Conservation (phyloP, 1,140 invertebrate genomes). For the Drosophila fuyamai region DNA sequence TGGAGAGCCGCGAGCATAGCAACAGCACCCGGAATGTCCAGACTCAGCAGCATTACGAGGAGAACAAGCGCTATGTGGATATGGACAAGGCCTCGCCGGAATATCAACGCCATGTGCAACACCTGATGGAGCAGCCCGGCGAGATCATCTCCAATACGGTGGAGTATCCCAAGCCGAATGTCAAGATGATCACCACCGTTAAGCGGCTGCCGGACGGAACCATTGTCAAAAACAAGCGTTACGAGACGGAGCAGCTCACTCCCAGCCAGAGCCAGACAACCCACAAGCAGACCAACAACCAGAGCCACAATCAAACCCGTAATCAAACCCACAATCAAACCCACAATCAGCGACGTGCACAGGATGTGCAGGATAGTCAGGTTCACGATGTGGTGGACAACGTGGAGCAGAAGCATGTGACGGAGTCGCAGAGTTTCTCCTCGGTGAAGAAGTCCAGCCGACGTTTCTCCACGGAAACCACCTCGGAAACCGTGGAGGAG, state of each 20-base stretch:
- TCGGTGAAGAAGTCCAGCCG: slow-evolving; percentile 76
- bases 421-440: slow-evolving; percentile 70
- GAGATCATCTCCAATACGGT: slow-evolving; percentile 86
- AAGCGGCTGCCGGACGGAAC: slow-evolving; percentile 88
- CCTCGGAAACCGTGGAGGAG: slow-evolving; percentile 76
- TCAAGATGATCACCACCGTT: slow-evolving; percentile 88
- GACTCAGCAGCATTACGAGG: slow-evolving; percentile 72
- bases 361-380: slow-evolving; percentile 48
- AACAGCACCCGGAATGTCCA: slow-evolving; percentile 72
- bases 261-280: slow-evolving; percentile 37
- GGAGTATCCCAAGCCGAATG: slow-evolving; percentile 87
- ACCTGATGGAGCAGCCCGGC: slow-evolving; percentile 78
- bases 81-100: slow-evolving; percentile 82
- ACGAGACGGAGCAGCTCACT: slow-evolving; percentile 86
- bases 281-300: slow-evolving; percentile 32
- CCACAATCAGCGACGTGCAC: slow-evolving; percentile 38
- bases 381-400: slow-evolving; percentile 63
- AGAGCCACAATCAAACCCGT: slow-evolving; percentile 32
- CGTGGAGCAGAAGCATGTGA: slow-evolving; percentile 60
- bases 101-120: slow-evolving; percentile 79
- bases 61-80: slow-evolving; percentile 81
- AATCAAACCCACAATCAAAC: slow-evolving; percentile 35
- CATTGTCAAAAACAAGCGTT: slow-evolving; percentile 87
- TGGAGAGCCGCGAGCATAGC: slow-evolving; percentile 68
- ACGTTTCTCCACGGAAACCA: slow-evolving; percentile 77